Evolutionary conservation across 2,113 vertebrate species (phyloP).

Genomic region (Ammodytes marinus): DNA sequence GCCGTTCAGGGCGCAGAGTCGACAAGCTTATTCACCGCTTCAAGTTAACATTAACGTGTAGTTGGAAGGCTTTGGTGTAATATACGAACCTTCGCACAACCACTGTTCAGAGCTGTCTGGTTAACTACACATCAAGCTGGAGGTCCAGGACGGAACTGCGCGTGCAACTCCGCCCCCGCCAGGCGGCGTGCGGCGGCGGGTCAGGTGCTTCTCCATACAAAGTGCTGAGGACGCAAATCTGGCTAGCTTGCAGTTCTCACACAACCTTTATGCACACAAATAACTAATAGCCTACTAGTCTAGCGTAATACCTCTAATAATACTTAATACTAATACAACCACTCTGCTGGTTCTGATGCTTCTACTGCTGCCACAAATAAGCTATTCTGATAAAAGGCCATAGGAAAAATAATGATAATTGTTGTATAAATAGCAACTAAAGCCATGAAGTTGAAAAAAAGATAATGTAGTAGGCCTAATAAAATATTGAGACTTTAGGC

Average conservation of each 20-base stretch:
- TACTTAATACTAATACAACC: too few species aligned
- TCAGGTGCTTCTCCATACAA: slow-evolving; percentile 11
- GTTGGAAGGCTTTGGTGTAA: not conserved
- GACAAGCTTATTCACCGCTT: not conserved
- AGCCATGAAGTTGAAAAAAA: too few species aligned
- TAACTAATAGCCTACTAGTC: too few species aligned
- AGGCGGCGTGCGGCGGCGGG: not conserved
- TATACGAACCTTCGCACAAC: slow-evolving; percentile 37
- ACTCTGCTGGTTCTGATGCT: too few species aligned
- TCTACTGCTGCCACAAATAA: too few species aligned
- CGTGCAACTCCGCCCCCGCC: slow-evolving; percentile 9
- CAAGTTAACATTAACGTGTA: not conserved
- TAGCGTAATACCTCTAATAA: too few species aligned
- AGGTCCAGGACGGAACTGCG: slow-evolving; percentile 2
- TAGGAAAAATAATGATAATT: too few species aligned
- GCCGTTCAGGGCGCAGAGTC: accelerated
- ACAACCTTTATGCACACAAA: too few species aligned
- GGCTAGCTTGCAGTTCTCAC: not conserved
- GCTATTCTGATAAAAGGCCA: too few species aligned
- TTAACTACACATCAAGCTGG: slow-evolving; percentile 1
- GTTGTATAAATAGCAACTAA: too few species aligned
- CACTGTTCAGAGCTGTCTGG: not conserved
- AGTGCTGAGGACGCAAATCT: not conserved
- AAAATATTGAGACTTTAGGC: too few species aligned
- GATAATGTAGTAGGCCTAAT: too few species aligned